These are phyloP conservation scores for Microtus pennsylvanicus DNA, from an alignment of 2,113 vertebrate genomes.

Conservation along the genomic window DNA sequence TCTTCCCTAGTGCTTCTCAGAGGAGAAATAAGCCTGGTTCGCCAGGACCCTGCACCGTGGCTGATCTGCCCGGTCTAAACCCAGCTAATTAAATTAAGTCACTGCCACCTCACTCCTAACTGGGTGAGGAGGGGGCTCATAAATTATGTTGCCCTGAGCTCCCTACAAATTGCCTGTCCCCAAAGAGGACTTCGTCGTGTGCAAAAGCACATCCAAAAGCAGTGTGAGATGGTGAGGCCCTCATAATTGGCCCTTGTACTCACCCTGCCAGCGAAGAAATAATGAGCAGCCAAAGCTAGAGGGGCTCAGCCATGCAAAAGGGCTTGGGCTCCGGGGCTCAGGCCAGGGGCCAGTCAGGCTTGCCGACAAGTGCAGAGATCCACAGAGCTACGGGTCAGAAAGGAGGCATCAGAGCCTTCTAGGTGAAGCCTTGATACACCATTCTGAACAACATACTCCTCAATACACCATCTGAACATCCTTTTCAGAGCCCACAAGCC, in stretches of 20 bases:
- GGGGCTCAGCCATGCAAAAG: slow-evolving; percentile 69
- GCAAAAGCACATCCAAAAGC: slow-evolving; percentile 71
- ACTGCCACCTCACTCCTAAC: slow-evolving; percentile 68
- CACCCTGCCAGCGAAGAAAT: slow-evolving; percentile 78
- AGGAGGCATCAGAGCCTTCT: background rate
- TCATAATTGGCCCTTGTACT: slow-evolving; percentile 83
- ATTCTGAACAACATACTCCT: background rate
- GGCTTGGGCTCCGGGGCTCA: slow-evolving; percentile 44
- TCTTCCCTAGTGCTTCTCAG: background rate
- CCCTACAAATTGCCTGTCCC: slow-evolving; percentile 87
- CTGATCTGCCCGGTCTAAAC: slow-evolving; percentile 69
- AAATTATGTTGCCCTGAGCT: slow-evolving; percentile 81
- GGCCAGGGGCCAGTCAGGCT: background rate
- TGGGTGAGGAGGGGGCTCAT: slow-evolving; percentile 66
- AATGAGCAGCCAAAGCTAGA: slow-evolving; percentile 82
- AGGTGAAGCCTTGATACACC: background rate
- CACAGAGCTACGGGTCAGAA: background rate
- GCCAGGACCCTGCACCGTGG: slow-evolving; percentile 61
- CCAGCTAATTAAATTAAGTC: slow-evolving; percentile 81
- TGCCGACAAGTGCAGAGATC: background rate
- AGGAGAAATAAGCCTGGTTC: slow-evolving; percentile 59
- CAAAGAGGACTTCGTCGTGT: slow-evolving; percentile 80
- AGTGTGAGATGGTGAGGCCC: slow-evolving; percentile 35
- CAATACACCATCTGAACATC: background rate
- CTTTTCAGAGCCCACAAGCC: background rate